phyloP scores from a whole-genome alignment of 2,888 invertebrate genomes.

The Aleiodes alternator region DNA sequence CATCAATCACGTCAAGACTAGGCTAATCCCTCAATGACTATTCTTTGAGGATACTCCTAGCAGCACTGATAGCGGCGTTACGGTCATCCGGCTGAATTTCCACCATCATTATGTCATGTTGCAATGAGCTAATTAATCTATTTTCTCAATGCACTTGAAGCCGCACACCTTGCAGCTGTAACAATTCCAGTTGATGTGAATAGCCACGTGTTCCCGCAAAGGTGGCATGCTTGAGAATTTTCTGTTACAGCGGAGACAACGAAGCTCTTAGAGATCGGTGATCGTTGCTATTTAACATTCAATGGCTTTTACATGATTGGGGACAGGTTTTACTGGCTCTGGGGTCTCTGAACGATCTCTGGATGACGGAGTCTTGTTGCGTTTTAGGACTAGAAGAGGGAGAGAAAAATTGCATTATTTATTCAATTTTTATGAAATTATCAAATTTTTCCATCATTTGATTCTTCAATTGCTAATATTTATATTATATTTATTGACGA shows the following conservation, averaged over 20 bases:
- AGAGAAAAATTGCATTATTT: too few relatives aligned
- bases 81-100: constrained; percentile 52
- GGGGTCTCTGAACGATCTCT: not conserved
- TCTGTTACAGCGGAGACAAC: constrained; percentile 78
- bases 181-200: constrained; percentile 84
- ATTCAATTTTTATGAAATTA: too few relatives aligned
- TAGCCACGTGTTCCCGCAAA: constrained; percentile 80
- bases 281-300: constrained; percentile 58
- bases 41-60: constrained; percentile 7
- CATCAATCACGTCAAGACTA: constrained; percentile 49
- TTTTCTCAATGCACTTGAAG: constrained; percentile 82
- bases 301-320: constrained; percentile 41
- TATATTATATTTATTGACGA: too few relatives aligned
- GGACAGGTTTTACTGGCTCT: not conserved
- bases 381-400: constrained; percentile 24
- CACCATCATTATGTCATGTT: constrained; percentile 77
- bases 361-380: constrained; percentile 8
- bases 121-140: constrained; percentile 82
- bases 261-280: constrained; percentile 63
- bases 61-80: not conserved
- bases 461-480: too few relatives aligned
- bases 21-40: not conserved
- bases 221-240: constrained; percentile 77
- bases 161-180: constrained; percentile 86
- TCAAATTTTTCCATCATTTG: too few relatives aligned